These are phyloP conservation scores for Diprion similis DNA, from an alignment of 1,140 invertebrate genomes.

Conservation along the genomic window DNA sequence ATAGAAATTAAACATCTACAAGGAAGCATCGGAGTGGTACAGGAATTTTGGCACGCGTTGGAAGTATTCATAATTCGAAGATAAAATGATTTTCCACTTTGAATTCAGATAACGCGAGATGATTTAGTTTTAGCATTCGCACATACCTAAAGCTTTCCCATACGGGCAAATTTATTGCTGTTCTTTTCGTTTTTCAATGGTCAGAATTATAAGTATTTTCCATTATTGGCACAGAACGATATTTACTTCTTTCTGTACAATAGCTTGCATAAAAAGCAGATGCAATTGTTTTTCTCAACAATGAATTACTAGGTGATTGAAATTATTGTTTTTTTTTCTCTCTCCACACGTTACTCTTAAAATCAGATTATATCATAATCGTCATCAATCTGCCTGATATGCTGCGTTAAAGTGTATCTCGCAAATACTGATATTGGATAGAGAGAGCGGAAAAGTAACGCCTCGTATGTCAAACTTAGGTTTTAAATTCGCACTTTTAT, in stretches of 20 bases:
- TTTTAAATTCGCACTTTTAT: constrained; percentile 45
- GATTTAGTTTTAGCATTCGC: neutral
- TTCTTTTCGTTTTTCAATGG: neutral
- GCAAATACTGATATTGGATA: neutral
- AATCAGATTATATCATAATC: no score
- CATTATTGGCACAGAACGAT: no score
- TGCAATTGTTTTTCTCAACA: no score
- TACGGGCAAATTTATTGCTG: constrained; percentile 9
- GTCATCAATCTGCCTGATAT: no score
- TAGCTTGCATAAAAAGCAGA: no score
- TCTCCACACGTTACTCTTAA: no score
- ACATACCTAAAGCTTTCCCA: neutral
- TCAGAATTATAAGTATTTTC: neutral
- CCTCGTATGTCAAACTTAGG: constrained; percentile 40
- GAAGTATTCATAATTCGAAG: constrained; percentile 43
- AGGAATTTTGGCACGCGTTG: constrained; percentile 46
- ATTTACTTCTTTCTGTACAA: no score
- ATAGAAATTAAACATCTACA: neutral
- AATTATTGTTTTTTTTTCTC: no score
- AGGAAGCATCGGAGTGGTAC: constrained; percentile 26
- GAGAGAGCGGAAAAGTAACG: constrained; percentile 32
- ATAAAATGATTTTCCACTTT: constrained; percentile 25
- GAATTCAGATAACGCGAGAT: no score
- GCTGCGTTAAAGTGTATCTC: neutral
- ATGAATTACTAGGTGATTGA: no score